These are phyloP conservation scores for Mesodorylaimus sp. DNA, from an alignment of 2,888 invertebrate genomes.

Conservation along the genomic window DNA sequence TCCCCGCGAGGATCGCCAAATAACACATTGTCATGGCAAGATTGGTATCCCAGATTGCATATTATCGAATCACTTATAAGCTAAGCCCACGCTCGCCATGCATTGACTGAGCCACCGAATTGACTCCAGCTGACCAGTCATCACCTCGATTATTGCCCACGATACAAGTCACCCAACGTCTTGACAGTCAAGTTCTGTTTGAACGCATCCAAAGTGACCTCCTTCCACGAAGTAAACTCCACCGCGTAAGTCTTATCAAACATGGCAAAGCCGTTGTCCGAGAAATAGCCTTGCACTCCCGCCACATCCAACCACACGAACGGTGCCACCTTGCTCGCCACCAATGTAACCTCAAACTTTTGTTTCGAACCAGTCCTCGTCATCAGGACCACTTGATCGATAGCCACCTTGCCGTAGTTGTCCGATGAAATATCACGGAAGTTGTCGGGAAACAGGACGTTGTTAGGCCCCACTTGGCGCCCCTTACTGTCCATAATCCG, in stretches of 20 bases:
- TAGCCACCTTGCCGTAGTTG: constrained; percentile 14
- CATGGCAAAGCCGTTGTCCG: constrained; percentile 22
- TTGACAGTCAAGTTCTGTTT: constrained; percentile 1
- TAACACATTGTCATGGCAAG: too few relatives aligned
- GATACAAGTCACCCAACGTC: constrained; percentile 3
- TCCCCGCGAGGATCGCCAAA: too few relatives aligned
- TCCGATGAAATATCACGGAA: constrained; percentile 5
- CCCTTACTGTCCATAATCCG: not conserved
- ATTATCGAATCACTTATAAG: too few relatives aligned
- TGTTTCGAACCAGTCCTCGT: not conserved
- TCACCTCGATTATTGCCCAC: not conserved
- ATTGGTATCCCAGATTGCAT: too few relatives aligned
- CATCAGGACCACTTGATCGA: constrained; percentile 9
- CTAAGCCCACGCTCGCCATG: too few relatives aligned
- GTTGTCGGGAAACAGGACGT: constrained; percentile 4
- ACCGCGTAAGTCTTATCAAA: not conserved
- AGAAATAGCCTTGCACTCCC: constrained; percentile 16
- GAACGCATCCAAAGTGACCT: not conserved
- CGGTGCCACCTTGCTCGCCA: constrained; percentile 15
- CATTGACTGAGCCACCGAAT: not conserved
- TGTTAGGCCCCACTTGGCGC: not conserved
- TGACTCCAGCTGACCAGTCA: too few relatives aligned
- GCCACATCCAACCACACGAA: constrained; percentile 22
- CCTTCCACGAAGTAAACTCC: constrained; percentile 1
- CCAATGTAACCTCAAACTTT: not conserved